Evolutionary conservation across 2,888 invertebrate genomes (phyloP).

Genomic region (Cinara cedri): DNA sequence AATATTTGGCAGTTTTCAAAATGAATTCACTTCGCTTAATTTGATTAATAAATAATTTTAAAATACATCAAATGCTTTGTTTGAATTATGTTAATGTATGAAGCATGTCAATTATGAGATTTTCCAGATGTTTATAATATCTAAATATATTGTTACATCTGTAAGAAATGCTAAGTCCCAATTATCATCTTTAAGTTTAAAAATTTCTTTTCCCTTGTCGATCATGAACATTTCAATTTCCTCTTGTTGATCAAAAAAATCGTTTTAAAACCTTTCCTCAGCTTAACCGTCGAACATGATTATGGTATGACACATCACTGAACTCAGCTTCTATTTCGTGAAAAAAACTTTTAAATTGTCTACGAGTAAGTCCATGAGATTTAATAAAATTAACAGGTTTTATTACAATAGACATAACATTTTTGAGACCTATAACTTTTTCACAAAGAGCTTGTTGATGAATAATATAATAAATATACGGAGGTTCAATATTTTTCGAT

Average conservation of each 20-base stretch:
- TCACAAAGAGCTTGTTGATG: background rate
- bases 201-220: background rate
- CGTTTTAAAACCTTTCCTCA: slow-evolving; percentile 3
- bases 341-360: slow-evolving; percentile 3
- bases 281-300: background rate
- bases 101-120: slow-evolving; percentile 14
- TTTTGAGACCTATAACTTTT: too few relatives aligned
- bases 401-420: too few relatives aligned
- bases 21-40: background rate
- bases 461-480: background rate
- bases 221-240: slow-evolving; percentile 8
- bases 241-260: background rate
- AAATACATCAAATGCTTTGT: background rate
- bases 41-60: slow-evolving; percentile 1
- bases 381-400: background rate
- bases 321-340: slow-evolving; percentile 3
- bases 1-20: slow-evolving; percentile 9
- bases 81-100: too few relatives aligned
- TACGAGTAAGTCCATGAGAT: background rate
- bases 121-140: slow-evolving; percentile 7
- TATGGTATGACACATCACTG: slow-evolving; percentile 1
- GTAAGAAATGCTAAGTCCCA: background rate
- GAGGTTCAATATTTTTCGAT: slow-evolving; percentile 11
- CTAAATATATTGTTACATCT: background rate
- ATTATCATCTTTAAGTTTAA: too few relatives aligned